Evolutionary conservation across 2,797 vertebrate genomes (phyloP), one percentile per base, ranked within the genome.

Genomic region (Thamnophis elegans): DNA sequence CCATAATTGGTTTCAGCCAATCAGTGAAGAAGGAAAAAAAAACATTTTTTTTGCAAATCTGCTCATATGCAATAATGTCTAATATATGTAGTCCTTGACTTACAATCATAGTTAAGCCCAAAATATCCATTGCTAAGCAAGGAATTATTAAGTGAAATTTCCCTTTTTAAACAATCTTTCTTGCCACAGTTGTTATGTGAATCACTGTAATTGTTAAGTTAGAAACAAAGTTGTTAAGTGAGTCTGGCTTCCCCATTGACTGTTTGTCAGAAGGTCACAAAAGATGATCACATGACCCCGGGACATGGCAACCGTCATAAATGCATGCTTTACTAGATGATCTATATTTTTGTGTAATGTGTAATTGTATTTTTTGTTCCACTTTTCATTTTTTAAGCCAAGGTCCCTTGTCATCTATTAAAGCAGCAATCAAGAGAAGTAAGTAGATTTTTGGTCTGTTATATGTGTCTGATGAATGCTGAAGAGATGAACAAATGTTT

Each of bases 401-500:
- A 97, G 98, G 98, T 95, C 98, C 99, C 60, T 97, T 99, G 96
- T 99, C 98, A 55, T 98, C 99, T 58, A 98, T 99, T 97, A 98
- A 97, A 98, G 98, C 99, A 47, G 98, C 98, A 87, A 98, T 99
- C 98, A 99, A 98, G 96, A 98, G 98, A 98, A 98, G 99, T 99
- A 98, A 99, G 99, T 98, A 85, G 93, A 62, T 92, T 96, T 97
- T 95, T 93, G 89, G 3, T 94, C 78, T 95, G 0, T 85, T 42
- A 93, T 94, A 94, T 95, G 58, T 89, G 92, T 58, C 94, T 85
- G 91, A 56, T 92, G 89, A 88, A 22, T 85, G 87, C 95, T 92
- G 7, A 94, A 96, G 89, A 93, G 92, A 59, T 60, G 93, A 42
- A 85, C 1, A 92, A 53, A 78, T 28, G 9, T 85, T 60, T 96